Evolutionary conservation across 2,113 vertebrate species (phyloP).

Genomic region (Australoheros scitulus): DNA sequence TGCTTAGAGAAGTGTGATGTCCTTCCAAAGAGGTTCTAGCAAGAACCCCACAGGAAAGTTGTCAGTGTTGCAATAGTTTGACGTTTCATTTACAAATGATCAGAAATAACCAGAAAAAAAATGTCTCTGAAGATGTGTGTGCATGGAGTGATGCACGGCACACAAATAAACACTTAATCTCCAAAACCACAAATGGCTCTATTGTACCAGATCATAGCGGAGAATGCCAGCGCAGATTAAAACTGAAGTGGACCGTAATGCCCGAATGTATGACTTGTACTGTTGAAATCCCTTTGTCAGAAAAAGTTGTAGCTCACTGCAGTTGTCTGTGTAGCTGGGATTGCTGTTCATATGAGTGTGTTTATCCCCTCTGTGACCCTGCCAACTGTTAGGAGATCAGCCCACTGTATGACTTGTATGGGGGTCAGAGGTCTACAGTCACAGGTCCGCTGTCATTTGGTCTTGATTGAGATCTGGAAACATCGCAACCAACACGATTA

Average conservation of each 20-base stretch:
- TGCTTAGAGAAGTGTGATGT: neutral
- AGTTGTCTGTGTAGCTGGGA: conserved; percentile 21
- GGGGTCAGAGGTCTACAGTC: conserved; percentile 48
- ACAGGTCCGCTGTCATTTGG: conserved; percentile 10
- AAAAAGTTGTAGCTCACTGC: neutral
- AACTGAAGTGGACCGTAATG: conserved; percentile 24
- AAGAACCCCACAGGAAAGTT: neutral
- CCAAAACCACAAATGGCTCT: conserved; percentile 8
- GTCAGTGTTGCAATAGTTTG: neutral
- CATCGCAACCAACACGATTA: neutral
- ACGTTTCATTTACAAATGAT: neutral
- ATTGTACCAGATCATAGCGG: neutral
- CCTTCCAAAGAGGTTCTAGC: neutral
- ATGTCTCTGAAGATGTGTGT: accelerated
- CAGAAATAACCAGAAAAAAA: neutral
- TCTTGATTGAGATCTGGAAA: neutral
- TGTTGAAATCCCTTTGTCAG: neutral
- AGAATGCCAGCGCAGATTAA: conserved; percentile 39
- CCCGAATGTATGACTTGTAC: neutral
- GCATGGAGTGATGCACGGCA: neutral
- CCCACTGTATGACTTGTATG: conserved; percentile 3
- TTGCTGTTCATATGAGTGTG: conserved; percentile 15
- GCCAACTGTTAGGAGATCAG: conserved; percentile 25
- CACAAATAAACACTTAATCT: neutral
- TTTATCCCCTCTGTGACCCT: conserved; percentile 30